phyloP scores from a whole-genome alignment of 2,797 vertebrate genomes.

The Syndactyla subalaris region DNA sequence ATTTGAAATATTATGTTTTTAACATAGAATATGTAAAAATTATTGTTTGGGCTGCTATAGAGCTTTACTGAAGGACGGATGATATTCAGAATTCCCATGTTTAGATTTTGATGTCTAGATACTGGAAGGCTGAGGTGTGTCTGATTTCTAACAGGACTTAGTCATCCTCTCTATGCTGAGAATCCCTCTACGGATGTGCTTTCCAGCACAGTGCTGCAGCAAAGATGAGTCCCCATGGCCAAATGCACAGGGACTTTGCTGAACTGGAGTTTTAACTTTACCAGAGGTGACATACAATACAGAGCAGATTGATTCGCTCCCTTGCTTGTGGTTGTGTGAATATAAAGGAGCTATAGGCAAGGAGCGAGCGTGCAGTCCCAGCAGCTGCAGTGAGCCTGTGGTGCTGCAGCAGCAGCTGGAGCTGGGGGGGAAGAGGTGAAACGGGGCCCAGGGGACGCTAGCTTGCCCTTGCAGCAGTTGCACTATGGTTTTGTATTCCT shows the following conservation, averaged over 20 bases:
- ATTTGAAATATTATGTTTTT: background rate
- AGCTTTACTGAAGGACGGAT: background rate
- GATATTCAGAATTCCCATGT: background rate
- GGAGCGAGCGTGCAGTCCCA: background rate
- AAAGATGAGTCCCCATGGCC: background rate
- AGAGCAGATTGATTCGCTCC: background rate
- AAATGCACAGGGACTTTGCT: background rate
- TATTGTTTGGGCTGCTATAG: background rate
- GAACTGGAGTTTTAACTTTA: background rate
- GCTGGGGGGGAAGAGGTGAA: background rate
- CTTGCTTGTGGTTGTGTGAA: background rate
- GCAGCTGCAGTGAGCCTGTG: background rate
- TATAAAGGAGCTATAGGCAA: background rate
- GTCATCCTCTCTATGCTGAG: background rate
- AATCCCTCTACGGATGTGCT: background rate
- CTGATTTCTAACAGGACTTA: background rate
- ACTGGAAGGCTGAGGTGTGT: background rate
- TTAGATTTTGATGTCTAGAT: fast-evolving
- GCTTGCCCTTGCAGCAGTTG: background rate
- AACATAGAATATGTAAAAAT: background rate
- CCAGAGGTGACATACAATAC: background rate
- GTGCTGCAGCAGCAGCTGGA: background rate
- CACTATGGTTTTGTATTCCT: background rate
- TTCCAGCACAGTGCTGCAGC: background rate
- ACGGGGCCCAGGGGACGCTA: fast-evolving